These are phyloP conservation scores for Darevskia mixta DNA, from an alignment of 2,797 vertebrate species.

Conservation along the genomic window DNA sequence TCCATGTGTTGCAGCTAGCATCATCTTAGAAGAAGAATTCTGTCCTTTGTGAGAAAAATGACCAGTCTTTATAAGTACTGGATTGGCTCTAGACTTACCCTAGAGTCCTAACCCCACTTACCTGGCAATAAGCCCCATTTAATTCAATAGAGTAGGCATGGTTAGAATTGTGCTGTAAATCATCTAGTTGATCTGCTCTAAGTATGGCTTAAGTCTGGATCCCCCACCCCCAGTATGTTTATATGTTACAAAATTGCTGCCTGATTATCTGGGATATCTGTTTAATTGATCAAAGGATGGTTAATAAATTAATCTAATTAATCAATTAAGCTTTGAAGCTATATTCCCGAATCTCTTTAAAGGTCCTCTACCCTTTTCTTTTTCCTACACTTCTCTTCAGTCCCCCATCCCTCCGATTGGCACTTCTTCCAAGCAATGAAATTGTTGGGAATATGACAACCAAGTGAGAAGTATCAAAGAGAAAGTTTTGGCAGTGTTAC, in stretches of 20 bases:
- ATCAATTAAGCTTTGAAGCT: not conserved
- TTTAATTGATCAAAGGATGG: not conserved
- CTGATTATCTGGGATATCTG: not conserved
- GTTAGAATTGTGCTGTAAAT: not conserved
- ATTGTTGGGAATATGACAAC: conserved; percentile 7
- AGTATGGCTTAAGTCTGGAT: not conserved
- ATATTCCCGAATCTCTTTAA: not conserved
- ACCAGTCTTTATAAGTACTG: not conserved
- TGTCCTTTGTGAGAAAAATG: not conserved
- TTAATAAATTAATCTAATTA: not conserved
- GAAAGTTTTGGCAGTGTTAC: conserved; percentile 15
- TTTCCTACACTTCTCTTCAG: not conserved
- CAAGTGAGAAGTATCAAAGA: conserved; percentile 3
- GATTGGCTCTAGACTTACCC: too few species aligned
- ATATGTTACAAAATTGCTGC: not conserved
- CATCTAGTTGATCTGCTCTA: not conserved
- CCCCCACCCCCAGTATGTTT: not conserved
- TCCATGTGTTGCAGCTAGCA: not conserved
- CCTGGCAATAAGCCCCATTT: too few species aligned
- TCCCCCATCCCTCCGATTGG: not conserved
- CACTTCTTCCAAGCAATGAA: conserved; percentile 8
- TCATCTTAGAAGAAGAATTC: not conserved
- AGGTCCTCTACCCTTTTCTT: not conserved
- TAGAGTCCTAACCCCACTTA: too few species aligned
- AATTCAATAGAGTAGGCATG: too few species aligned